Percentiles rank a stretch among this genome's conserved stretches.
Evolutionary conservation across 2,797 vertebrate genomes (phyloP).

Genomic region (Ctenochaetus hawaiiensis): DNA sequence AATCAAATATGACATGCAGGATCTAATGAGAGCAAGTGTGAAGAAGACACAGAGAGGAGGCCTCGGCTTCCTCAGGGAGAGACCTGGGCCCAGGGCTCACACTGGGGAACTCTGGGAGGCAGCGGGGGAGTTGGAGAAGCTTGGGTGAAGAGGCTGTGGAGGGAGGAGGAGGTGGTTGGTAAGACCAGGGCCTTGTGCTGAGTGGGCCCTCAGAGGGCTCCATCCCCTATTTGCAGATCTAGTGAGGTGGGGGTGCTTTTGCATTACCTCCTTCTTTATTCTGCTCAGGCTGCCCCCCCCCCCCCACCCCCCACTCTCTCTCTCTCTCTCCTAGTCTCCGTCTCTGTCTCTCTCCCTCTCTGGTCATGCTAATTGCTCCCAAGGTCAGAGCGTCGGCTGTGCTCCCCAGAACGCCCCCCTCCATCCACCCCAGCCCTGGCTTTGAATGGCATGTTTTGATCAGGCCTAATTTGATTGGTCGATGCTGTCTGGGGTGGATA

Average conservation of each 20-base stretch:
- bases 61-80: slow-evolving; percentile 54
- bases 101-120: slow-evolving; percentile 44
- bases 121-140: slow-evolving; percentile 50
- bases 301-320: slow-evolving; percentile 24
- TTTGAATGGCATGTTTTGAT: slow-evolving; percentile 89
- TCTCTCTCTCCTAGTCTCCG: slow-evolving; percentile 48
- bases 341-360: slow-evolving; percentile 65
- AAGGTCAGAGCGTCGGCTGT: slow-evolving; percentile 82
- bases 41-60: slow-evolving; percentile 54
- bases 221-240: slow-evolving; percentile 70
- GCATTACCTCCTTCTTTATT: slow-evolving; percentile 78
- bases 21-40: slow-evolving; percentile 63
- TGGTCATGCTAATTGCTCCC: slow-evolving; percentile 88
- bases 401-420: slow-evolving; percentile 66
- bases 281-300: slow-evolving; percentile 50
- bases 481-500: slow-evolving; percentile 79
- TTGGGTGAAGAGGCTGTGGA: slow-evolving; percentile 40
- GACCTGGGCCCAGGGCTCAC: slow-evolving; percentile 46
- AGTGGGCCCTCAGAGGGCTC: slow-evolving; percentile 74
- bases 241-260: slow-evolving; percentile 67
- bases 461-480: slow-evolving; percentile 88
- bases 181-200: slow-evolving; percentile 66
- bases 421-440: slow-evolving; percentile 52
- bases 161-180: slow-evolving; percentile 57
- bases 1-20: slow-evolving; percentile 57